A percentile compares a stretch with the other conserved stretches of the same genome.
These are phyloP conservation scores for Apistogramma diplotaenia DNA, from an alignment of 2,113 vertebrate genomes.

Conservation along the genomic window DNA sequence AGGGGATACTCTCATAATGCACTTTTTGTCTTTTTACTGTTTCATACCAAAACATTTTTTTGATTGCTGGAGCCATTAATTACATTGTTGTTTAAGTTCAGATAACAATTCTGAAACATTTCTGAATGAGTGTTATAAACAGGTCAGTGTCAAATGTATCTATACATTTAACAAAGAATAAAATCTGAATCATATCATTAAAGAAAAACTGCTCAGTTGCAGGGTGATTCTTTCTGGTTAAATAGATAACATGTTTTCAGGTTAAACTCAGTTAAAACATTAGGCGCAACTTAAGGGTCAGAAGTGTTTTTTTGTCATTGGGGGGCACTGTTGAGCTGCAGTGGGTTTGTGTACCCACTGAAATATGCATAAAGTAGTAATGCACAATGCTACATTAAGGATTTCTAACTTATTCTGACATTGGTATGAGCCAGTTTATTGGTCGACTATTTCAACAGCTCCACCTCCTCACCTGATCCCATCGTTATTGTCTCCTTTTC, in stretches of 20 bases:
- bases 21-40: slow-evolving; percentile 9
- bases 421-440: slow-evolving; percentile 43
- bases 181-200: background rate
- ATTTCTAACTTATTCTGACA: slow-evolving; percentile 48
- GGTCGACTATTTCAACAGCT: slow-evolving; percentile 34
- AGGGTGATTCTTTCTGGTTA: background rate
- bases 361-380: slow-evolving; percentile 14
- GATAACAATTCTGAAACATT: background rate
- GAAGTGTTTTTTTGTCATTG: background rate
- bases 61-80: background rate
- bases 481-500: slow-evolving; percentile 20
- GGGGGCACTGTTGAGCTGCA: slow-evolving; percentile 61
- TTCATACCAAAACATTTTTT: background rate
- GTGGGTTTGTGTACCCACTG: background rate
- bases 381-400: slow-evolving; percentile 32
- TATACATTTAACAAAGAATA: background rate
- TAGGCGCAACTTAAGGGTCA: background rate
- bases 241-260: background rate
- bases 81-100: background rate
- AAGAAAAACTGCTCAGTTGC: background rate
- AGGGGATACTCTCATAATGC: slow-evolving; percentile 4
- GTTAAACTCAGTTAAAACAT: background rate
- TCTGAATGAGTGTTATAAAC: background rate
- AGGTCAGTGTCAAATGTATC: background rate
- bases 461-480: slow-evolving; percentile 69